A percentile compares a stretch with the other conserved stretches of the same genome.
These are phyloP conservation scores for Lepilemur septentrionalis DNA, from an alignment of 2,797 vertebrate species.

Conservation along the genomic window DNA sequence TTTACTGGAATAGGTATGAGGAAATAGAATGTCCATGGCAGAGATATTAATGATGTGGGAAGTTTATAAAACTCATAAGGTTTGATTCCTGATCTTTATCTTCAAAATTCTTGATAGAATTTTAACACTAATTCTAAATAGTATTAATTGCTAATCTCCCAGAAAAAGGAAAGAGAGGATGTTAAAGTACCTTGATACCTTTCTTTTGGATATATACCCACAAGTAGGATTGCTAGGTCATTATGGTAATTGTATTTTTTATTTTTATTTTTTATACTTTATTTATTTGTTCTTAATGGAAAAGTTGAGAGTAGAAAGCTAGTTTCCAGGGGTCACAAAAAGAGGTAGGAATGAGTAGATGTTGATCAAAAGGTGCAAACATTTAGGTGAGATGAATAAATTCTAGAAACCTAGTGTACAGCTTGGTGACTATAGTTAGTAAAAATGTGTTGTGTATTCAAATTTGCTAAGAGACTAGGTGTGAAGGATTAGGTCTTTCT, in stretches of 20 bases:
- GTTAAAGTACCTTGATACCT: neutral
- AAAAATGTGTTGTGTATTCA: neutral
- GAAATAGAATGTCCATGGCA: neutral
- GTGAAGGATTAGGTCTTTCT: neutral
- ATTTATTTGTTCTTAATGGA: neutral
- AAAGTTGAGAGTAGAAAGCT: neutral
- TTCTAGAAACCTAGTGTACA: neutral
- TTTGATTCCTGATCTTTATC: neutral
- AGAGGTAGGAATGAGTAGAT: neutral
- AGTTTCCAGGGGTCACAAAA: neutral
- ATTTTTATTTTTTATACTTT: neutral
- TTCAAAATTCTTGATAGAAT: neutral
- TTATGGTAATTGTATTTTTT: neutral
- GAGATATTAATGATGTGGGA: neutral
- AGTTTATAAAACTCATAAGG: neutral
- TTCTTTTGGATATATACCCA: neutral
- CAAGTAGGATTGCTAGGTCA: neutral
- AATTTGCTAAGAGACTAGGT: neutral
- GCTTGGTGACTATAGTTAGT: neutral
- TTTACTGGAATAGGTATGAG: neutral
- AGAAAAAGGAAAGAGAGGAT: neutral
- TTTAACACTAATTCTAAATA: conserved; percentile 2
- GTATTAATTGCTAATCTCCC: neutral
- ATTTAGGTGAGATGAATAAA: neutral
- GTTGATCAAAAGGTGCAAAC: neutral